Conservation (phyloP, 23 tunicate genomes). For the Halocynthia roretzi region DNA sequence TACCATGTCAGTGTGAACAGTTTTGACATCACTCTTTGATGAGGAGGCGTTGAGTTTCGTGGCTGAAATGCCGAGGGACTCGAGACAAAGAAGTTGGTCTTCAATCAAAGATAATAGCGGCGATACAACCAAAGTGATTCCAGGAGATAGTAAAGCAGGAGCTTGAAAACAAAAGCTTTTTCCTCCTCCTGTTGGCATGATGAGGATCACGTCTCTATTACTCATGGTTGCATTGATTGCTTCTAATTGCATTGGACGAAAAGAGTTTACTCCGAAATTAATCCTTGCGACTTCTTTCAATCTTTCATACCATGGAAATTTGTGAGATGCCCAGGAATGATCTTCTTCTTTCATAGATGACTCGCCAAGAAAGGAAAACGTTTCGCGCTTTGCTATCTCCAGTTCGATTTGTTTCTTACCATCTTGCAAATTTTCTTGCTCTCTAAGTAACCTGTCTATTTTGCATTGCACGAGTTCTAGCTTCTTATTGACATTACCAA, state of each 20-base stretch:
- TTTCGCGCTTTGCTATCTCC: constrained; percentile 15
- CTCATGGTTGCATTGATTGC: constrained; percentile 77
- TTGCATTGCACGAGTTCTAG: neutral
- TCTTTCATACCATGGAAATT: constrained; percentile 59
- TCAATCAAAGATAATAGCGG: constrained; percentile 75
- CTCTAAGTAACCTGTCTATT: neutral
- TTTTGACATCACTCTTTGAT: constrained; percentile 35
- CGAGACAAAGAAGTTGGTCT: constrained; percentile 60
- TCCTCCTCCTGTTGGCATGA: constrained; percentile 93
- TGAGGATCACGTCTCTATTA: constrained; percentile 51
- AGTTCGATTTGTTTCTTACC: constrained; percentile 5
- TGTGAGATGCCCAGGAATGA: constrained; percentile 13
- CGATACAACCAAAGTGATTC: constrained; percentile 79
- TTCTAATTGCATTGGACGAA: constrained; percentile 65
- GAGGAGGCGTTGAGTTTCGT: constrained; percentile 36
- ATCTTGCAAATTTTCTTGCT: constrained; percentile 7
- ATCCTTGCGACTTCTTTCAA: constrained; percentile 15
- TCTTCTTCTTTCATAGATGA: neutral
- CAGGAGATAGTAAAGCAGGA: constrained; percentile 39
- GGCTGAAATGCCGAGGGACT: constrained; percentile 45
- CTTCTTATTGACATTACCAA: neutral
- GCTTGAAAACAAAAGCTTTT: constrained; percentile 84
- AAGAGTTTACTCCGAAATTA: constrained; percentile 33
- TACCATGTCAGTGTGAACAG: constrained; percentile 34
- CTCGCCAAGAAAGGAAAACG: neutral